phyloP scores from a whole-genome alignment of 92 coral and sea anemone species.

The Bergia sp. region DNA sequence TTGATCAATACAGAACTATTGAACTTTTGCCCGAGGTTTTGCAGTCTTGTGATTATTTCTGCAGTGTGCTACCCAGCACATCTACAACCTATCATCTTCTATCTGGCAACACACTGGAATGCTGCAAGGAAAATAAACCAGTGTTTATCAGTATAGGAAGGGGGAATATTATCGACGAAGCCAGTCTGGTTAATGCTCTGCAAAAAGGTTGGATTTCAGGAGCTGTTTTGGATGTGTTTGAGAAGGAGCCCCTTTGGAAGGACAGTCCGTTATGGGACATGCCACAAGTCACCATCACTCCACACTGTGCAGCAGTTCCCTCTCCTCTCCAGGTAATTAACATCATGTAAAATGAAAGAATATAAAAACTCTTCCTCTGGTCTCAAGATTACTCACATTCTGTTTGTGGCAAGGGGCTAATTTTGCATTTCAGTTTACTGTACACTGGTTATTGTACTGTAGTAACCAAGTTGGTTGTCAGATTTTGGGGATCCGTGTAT shows the following conservation, averaged over 20 bases:
- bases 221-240: conserved; percentile 92
- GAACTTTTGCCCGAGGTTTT: conserved; percentile 68
- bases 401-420: no score
- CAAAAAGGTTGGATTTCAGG: conserved; percentile 92
- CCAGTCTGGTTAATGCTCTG: conserved; percentile 75
- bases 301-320: conserved; percentile 70
- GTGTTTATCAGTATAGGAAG: conserved; percentile 90
- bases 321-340: conserved; percentile 63
- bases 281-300: conserved; percentile 89
- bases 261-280: conserved; percentile 88
- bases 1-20: conserved; percentile 71
- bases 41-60: conserved; percentile 83
- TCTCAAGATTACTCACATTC: neutral
- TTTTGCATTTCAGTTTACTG: no score
- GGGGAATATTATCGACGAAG: conserved; percentile 85
- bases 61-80: conserved; percentile 89
- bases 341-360: no score
- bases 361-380: neutral
- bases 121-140: conserved; percentile 66
- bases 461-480: no score
- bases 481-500: no score
- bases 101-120: conserved; percentile 76
- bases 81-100: conserved; percentile 75
- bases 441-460: no score
- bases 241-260: conserved; percentile 80